Conservation (phyloP, 2,888 invertebrate genomes). For the Aleiodes alternator region DNA sequence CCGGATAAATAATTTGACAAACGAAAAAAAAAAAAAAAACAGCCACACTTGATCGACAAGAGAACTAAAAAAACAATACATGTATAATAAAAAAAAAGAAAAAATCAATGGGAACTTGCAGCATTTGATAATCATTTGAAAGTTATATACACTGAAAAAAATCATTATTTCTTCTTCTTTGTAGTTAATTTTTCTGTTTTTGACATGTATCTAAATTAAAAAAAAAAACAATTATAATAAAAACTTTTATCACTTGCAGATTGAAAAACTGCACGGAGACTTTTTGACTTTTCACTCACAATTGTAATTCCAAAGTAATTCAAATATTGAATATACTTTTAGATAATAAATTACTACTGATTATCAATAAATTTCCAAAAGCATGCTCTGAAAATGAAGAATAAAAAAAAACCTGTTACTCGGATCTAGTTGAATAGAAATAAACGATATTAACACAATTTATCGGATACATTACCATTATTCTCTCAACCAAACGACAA, state of each 20-base stretch:
- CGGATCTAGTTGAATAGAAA: slow-evolving; percentile 10
- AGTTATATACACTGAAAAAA: slow-evolving; percentile 51
- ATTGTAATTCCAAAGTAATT: slow-evolving; percentile 45
- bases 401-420: neutral
- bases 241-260: slow-evolving; percentile 18
- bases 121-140: slow-evolving; percentile 65
- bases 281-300: slow-evolving; percentile 50
- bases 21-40: slow-evolving; percentile 23
- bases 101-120: slow-evolving; percentile 49
- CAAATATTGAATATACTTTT: slow-evolving; percentile 48
- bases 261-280: slow-evolving; percentile 44
- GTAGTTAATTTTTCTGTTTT: slow-evolving; percentile 43
- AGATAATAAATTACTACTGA: slow-evolving; percentile 49
- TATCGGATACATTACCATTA: neutral
- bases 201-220: slow-evolving; percentile 25
- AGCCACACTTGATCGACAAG: slow-evolving; percentile 25
- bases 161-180: slow-evolving; percentile 27
- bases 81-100: slow-evolving; percentile 24
- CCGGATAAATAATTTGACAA: slow-evolving; percentile 45
- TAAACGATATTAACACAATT: neutral
- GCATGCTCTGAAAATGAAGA: neutral
- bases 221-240: slow-evolving; percentile 30
- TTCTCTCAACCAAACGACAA: neutral
- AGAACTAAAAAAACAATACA: slow-evolving; percentile 9
- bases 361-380: slow-evolving; percentile 26